Percentiles rank a stretch among this genome's conserved stretches.
Evolutionary conservation across 2,797 vertebrate genomes (phyloP).

Genomic region (Trematomus bernacchii): DNA sequence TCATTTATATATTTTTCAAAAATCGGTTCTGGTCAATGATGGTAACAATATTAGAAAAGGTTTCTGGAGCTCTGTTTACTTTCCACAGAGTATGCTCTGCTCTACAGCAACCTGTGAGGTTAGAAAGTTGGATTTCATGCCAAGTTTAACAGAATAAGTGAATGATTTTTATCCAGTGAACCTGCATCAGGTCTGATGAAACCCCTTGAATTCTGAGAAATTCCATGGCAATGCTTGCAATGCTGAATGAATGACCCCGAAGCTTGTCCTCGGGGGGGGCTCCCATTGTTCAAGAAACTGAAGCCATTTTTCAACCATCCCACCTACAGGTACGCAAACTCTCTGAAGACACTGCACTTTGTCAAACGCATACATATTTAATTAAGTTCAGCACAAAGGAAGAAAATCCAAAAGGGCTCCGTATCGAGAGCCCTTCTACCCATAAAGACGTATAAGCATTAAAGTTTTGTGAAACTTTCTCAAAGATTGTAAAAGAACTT

Average conservation of each 20-base stretch:
- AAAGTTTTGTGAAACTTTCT: conserved; percentile 51
- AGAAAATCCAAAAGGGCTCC: conserved; percentile 37
- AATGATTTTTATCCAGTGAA: not conserved
- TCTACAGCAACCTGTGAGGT: not conserved
- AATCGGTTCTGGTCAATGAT: conserved; percentile 13
- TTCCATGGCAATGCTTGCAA: not conserved
- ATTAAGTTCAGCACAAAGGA: conserved; percentile 32
- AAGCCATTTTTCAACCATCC: conserved; percentile 35
- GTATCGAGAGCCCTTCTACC: conserved; percentile 25
- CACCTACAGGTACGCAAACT: conserved; percentile 37
- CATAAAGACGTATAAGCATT: conserved; percentile 31
- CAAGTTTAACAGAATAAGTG: not conserved
- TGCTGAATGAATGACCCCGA: not conserved
- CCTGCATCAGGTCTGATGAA: conserved; percentile 10
- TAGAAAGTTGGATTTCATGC: not conserved
- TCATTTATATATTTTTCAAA: conserved; percentile 23
- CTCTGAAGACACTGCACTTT: conserved; percentile 34
- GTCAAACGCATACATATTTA: conserved; percentile 52
- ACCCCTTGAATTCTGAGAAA: conserved; percentile 9
- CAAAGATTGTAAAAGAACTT: conserved; percentile 22
- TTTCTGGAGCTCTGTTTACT: conserved; percentile 8
- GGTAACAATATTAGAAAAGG: conserved; percentile 8
- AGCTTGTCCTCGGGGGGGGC: conserved; percentile 9
- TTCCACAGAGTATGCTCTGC: not conserved
- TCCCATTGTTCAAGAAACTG: conserved; percentile 18